Base-by-base conservation (phyloP, 1,140 invertebrate species). In the Aphelenchoides besseyi region DNA sequence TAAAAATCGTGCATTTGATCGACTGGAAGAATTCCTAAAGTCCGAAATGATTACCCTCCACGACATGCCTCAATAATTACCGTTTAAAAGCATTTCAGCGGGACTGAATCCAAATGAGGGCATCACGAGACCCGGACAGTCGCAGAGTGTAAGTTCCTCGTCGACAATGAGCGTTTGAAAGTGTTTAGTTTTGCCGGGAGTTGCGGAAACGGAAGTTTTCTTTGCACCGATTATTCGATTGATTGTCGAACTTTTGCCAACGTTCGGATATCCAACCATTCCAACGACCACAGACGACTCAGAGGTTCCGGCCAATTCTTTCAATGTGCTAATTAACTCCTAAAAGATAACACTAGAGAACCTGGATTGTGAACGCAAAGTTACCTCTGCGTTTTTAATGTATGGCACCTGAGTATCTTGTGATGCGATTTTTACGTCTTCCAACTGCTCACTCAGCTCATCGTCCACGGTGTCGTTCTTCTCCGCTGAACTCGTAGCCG, bases 201-300 rank as follows among this genome's bases (percentile, higher is more conserved):
- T 98, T 1, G 93, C 90, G 26, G 94, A 97, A 0, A 97, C 94
- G 0, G 92, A 92, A 0, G 94, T 93, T 87, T 95, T 97, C 85
- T 98, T 98, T 12, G 88, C 87, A 68, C 89, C 89, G 83, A 98
- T 87, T 52, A 99, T 85, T 2, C 92, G 89, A 89, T 99, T 98
- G 37, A 98, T 96, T 2, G 95, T 97, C 55, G 95, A 98, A 87
- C 94, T 97, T 87, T 99, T 99, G 16, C 97, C 97, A 36, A 99
- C 97, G 88, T 99, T 99, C 0, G 96, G 96, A 88, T 98, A 98
- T 0, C 97, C 96, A 76, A 88, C 93, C 85, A 97, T 88, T 52
- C 94, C 94, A 74, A 97, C 89, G 36, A 92, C 93, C 0, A 90
- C 48, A 23, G 55, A 26, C 23, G 71, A 55, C 16, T 48, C 66